These are phyloP conservation scores for Ectropis grisescens DNA, from an alignment of 1,140 invertebrate genomes.

Conservation along the genomic window DNA sequence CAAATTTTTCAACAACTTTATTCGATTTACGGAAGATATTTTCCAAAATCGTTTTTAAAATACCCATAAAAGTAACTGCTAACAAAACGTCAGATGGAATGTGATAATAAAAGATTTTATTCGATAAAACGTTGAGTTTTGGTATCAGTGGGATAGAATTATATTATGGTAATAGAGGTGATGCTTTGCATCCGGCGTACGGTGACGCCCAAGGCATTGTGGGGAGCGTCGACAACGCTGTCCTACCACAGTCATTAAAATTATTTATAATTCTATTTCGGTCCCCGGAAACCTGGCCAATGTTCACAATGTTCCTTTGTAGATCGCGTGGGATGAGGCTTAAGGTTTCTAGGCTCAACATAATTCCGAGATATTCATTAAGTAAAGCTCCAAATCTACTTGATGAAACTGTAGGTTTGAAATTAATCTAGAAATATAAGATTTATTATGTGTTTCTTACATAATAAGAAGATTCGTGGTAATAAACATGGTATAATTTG, in stretches of 20 bases:
- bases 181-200: constrained; percentile 25
- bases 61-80: no score
- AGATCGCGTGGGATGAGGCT: background rate
- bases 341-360: background rate
- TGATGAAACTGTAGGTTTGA: background rate
- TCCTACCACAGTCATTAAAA: constrained; percentile 14
- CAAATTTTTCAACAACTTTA: no score
- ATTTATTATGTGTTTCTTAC: background rate
- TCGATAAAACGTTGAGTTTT: no score
- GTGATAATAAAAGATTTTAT: no score
- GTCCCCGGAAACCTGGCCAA: constrained; percentile 7
- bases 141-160: constrained; percentile 3
- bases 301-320: constrained; percentile 16
- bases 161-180: constrained; percentile 23
- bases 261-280: constrained; percentile 16
- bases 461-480: background rate
- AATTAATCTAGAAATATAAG: no score
- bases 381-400: background rate
- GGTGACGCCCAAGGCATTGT: constrained; percentile 20
- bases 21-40: no score
- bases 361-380: background rate
- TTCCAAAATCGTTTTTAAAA: no score
- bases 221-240: constrained; percentile 10
- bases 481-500: background rate
- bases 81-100: no score